phyloP scores from a whole-genome alignment of 2,888 invertebrate species.

The Neoascia interrupta region DNA sequence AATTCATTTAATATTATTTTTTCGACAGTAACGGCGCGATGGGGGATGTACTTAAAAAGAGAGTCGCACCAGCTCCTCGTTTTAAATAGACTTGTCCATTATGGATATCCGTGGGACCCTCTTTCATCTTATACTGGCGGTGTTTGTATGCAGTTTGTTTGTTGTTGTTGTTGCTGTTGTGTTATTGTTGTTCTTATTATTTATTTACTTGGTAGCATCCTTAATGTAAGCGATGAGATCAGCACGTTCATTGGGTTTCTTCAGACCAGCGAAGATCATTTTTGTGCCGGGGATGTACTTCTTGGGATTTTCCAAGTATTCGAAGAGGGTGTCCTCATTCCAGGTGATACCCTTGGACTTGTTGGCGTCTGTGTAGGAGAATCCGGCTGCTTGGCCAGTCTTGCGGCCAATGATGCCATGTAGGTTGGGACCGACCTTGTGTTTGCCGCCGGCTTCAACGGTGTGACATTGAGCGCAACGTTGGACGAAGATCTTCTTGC shows the following conservation, averaged over 20 bases:
- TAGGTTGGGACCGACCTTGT: conserved; percentile 98
- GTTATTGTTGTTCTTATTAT: conserved; percentile 3
- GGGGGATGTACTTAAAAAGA: conserved; percentile 49
- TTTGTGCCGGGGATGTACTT: conserved; percentile 99
- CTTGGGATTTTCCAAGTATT: conserved; percentile 98
- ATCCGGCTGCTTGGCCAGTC: conserved; percentile 95
- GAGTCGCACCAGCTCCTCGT: conserved; percentile 16
- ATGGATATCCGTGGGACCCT: conserved; percentile 31
- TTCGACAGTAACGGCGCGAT: conserved; percentile 58
- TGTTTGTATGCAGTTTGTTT: conserved; percentile 57
- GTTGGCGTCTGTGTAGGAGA: conserved; percentile 95
- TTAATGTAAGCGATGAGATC: conserved; percentile 97
- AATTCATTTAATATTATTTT: conserved; percentile 47
- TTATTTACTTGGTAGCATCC: conserved; percentile 68
- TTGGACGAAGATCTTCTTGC: conserved; percentile 97
- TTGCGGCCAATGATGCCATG: conserved; percentile 94
- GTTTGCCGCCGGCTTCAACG: conserved; percentile 94
- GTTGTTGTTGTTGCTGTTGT: conserved; percentile 3
- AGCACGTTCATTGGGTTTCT: conserved; percentile 95
- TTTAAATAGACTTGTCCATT: conserved; percentile 4
- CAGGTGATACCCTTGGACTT: conserved; percentile 97
- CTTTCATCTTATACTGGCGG: conserved; percentile 62
- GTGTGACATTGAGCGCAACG: conserved; percentile 99
- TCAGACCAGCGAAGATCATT: conserved; percentile 98
- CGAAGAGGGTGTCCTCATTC: conserved; percentile 94